Evolutionary conservation across 2,113 vertebrate species (phyloP).

Genomic region (Lucifuga dentata): DNA sequence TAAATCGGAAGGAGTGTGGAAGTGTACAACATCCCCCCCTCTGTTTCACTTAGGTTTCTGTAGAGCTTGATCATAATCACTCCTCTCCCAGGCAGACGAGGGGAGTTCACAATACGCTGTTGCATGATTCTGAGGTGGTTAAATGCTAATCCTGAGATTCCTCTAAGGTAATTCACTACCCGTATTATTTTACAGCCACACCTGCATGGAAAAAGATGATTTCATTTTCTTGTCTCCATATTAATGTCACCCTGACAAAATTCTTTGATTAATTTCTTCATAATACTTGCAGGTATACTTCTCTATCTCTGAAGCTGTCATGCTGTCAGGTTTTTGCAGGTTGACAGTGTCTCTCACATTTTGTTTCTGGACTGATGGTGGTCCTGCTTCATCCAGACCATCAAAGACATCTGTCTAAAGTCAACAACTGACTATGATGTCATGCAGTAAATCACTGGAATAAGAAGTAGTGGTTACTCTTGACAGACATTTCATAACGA

Average conservation of each 20-base stretch:
- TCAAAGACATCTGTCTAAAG: slow-evolving; percentile 7
- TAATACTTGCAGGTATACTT: slow-evolving; percentile 1
- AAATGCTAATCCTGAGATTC: slow-evolving; percentile 47
- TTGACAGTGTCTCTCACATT: background rate
- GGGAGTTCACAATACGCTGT: slow-evolving; percentile 54
- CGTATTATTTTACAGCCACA: slow-evolving; percentile 50
- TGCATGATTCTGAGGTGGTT: slow-evolving; percentile 52
- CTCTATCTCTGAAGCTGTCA: slow-evolving; percentile 5
- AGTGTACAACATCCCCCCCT: slow-evolving; percentile 31
- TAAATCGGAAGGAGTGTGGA: slow-evolving; percentile 44
- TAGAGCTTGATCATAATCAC: slow-evolving; percentile 54
- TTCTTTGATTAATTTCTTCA: background rate
- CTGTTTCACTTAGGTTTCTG: slow-evolving; percentile 54
- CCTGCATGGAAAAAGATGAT: slow-evolving; percentile 49
- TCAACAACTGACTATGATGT: background rate
- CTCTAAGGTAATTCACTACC: slow-evolving; percentile 33
- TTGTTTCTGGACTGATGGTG: slow-evolving; percentile 13
- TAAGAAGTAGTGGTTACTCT: no score
- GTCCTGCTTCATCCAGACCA: background rate
- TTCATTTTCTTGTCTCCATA: slow-evolving; percentile 52
- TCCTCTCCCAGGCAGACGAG: slow-evolving; percentile 35
- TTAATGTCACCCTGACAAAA: slow-evolving; percentile 33
- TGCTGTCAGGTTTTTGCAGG: background rate
- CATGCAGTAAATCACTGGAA: background rate
- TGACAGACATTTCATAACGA: slow-evolving; percentile 1